Percentiles rank a stretch among this genome's conserved stretches.
phyloP scores from a whole-genome alignment of 2,888 invertebrate species.

The Synergus laeviventris region DNA sequence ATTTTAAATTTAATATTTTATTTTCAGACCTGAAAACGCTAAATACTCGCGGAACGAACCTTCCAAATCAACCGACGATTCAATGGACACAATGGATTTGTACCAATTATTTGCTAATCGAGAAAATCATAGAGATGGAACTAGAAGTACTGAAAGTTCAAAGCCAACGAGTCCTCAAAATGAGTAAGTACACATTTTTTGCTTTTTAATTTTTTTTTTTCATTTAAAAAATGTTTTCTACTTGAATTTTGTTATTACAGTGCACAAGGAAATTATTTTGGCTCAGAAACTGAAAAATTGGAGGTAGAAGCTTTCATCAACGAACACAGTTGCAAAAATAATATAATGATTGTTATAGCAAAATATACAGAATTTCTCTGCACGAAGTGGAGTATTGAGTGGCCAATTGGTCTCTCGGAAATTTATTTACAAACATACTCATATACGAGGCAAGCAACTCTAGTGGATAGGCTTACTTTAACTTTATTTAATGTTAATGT shows the following conservation, averaged over 20 bases:
- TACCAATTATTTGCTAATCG: slow-evolving; percentile 80
- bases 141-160: slow-evolving; percentile 67
- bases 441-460: slow-evolving; percentile 37
- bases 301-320: slow-evolving; percentile 82
- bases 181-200: slow-evolving; percentile 51
- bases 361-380: slow-evolving; percentile 80
- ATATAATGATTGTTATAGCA: slow-evolving; percentile 80
- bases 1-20: slow-evolving; percentile 39
- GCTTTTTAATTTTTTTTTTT: not conserved
- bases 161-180: slow-evolving; percentile 68
- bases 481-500: not conserved
- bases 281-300: slow-evolving; percentile 80
- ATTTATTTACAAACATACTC: slow-evolving; percentile 80
- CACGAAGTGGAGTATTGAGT: slow-evolving; percentile 81
- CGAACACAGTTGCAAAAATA: slow-evolving; percentile 74
- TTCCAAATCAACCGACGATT: slow-evolving; percentile 77
- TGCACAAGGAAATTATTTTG: slow-evolving; percentile 79
- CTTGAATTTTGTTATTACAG: slow-evolving; percentile 6
- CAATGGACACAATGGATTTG: slow-evolving; percentile 81
- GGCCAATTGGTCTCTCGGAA: slow-evolving; percentile 81
- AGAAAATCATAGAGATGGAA: slow-evolving; percentile 65
- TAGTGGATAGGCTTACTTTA: not conserved
- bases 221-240: not conserved
- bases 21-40: slow-evolving; percentile 69
- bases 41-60: slow-evolving; percentile 76